A percentile compares a stretch with the other conserved stretches of the same genome.
Conservation (phyloP, 2,113 vertebrate species). For the Pygoscelis adeliae region DNA sequence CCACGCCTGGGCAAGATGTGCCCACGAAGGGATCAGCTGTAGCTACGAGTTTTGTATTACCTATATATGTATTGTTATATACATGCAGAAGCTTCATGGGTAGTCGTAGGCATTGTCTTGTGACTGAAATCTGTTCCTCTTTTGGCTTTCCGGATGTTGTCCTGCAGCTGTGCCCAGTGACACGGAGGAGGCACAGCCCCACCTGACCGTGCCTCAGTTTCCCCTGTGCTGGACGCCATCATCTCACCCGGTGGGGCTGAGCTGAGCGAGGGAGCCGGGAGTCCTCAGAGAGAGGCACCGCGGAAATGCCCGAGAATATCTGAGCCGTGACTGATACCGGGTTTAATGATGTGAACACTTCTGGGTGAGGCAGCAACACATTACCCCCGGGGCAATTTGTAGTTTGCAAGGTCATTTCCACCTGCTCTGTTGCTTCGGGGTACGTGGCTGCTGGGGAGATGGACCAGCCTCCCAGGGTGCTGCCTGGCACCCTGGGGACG, state of each 20-base stretch:
- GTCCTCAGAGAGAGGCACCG: fast-evolving
- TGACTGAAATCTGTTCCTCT: not conserved
- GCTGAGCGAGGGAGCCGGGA: fast-evolving
- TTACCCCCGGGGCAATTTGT: not conserved
- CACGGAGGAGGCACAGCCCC: not conserved
- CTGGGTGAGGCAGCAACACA: not conserved
- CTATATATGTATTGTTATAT: fast-evolving
- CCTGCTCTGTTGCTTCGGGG: fast-evolving
- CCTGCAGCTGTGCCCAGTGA: not conserved
- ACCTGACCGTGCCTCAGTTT: constrained; percentile 21
- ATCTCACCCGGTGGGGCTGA: not conserved
- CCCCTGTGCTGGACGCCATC: fast-evolving
- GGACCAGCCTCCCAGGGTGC: not conserved
- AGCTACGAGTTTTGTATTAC: no score
- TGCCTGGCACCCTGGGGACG: not conserved
- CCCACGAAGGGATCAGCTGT: not conserved
- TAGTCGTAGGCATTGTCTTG: not conserved
- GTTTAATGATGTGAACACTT: not conserved
- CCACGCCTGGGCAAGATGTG: fast-evolving
- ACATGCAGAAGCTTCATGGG: not conserved
- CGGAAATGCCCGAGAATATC: not conserved
- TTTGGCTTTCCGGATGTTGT: not conserved
- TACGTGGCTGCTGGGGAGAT: not conserved
- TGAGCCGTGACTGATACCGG: not conserved
- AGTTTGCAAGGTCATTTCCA: not conserved